Evolutionary conservation across 2,888 invertebrate genomes (phyloP).

Genomic region (Limnephilus auricula): DNA sequence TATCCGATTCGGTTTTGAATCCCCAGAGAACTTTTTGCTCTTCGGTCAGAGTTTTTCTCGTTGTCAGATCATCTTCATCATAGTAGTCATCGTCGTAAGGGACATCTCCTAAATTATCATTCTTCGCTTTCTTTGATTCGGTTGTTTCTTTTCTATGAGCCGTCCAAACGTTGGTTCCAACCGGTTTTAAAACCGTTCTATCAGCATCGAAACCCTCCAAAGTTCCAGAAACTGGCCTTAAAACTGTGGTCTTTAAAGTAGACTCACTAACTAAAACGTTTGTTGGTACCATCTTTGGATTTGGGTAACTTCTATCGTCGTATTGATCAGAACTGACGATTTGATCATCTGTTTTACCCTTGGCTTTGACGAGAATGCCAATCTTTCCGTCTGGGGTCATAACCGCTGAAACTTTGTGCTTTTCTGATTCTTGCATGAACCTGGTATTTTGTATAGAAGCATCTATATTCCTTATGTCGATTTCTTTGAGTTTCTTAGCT

Average conservation of each 20-base stretch:
- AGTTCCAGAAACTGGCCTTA: slow-evolving; percentile 56
- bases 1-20: background rate
- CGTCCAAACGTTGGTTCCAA: slow-evolving; percentile 61
- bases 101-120: slow-evolving; percentile 59
- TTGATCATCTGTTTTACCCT: slow-evolving; percentile 51
- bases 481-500: slow-evolving; percentile 53
- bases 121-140: slow-evolving; percentile 41
- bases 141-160: slow-evolving; percentile 49
- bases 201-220: slow-evolving; percentile 45
- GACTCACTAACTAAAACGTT: slow-evolving; percentile 49
- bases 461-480: slow-evolving; percentile 51
- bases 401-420: slow-evolving; percentile 74
- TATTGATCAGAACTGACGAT: slow-evolving; percentile 9
- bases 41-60: background rate
- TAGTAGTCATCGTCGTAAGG: slow-evolving; percentile 66
- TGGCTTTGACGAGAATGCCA: slow-evolving; percentile 70
- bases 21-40: background rate
- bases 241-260: slow-evolving; percentile 52
- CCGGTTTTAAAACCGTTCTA: slow-evolving; percentile 57
- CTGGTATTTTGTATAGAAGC: slow-evolving; percentile 66
- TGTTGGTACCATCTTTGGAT: slow-evolving; percentile 51
- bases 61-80: slow-evolving; percentile 63
- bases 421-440: slow-evolving; percentile 69
- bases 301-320: slow-evolving; percentile 51
- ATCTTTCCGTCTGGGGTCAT: slow-evolving; percentile 75